Percentiles rank a stretch among this genome's conserved stretches.
Evolutionary conservation across 2,888 invertebrate genomes (phyloP).

Genomic region (Boloria euphrosyne): DNA sequence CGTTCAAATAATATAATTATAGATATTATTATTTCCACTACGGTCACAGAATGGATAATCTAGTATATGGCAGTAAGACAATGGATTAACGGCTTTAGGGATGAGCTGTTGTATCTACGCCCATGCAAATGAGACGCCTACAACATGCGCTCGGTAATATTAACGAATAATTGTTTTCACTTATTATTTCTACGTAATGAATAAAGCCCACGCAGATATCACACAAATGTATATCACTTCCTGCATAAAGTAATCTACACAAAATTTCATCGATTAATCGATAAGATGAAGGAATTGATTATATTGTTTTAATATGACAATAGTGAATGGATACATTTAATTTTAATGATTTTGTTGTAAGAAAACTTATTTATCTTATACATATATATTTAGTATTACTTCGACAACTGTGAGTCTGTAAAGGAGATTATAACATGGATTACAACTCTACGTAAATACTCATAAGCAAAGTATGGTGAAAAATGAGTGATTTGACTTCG

Average conservation of each 20-base stretch:
- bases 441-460: no score
- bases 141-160: constrained; percentile 31
- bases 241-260: neutral
- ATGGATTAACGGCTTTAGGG: constrained; percentile 25
- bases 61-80: constrained; percentile 1
- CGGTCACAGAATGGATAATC: neutral
- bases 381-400: no score
- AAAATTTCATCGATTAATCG: neutral
- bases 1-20: neutral
- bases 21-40: neutral
- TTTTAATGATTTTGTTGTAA: no score
- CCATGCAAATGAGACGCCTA: constrained; percentile 34
- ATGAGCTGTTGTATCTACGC: constrained; percentile 30
- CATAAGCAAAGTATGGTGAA: no score
- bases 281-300: no score
- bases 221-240: neutral
- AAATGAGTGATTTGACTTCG: no score
- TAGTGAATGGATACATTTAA: no score
- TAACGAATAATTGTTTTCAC: constrained; percentile 34
- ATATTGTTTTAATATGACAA: no score
- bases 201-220: constrained; percentile 29
- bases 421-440: no score
- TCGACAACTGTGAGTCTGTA: no score
- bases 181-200: constrained; percentile 34
- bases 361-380: no score